Conservation (phyloP, 2,888 invertebrate genomes). For the Cantharis nigra region DNA sequence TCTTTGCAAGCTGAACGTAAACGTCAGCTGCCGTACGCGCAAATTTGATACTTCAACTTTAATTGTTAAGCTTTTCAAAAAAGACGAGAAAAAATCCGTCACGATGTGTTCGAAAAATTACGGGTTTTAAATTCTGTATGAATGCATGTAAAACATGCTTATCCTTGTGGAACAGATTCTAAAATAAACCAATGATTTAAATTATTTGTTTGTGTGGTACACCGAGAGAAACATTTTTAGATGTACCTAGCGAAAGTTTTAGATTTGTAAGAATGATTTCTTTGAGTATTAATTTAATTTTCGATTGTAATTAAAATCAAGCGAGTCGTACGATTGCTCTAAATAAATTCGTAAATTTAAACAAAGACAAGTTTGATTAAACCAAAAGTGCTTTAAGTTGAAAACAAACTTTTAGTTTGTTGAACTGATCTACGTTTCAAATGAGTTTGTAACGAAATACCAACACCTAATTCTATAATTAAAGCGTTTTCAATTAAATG, state of each 20-base stretch:
- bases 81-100: conserved; percentile 7
- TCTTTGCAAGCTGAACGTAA: conserved; percentile 34
- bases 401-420: conserved; percentile 15
- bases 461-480: conserved; percentile 36
- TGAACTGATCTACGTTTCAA: conserved; percentile 30
- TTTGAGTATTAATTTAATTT: not conserved
- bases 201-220: not conserved
- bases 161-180: not conserved
- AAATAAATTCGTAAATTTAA: conserved; percentile 23
- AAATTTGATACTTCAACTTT: conserved; percentile 32
- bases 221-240: not conserved
- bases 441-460: conserved; percentile 37
- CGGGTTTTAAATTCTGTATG: conserved; percentile 2
- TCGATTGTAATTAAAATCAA: not conserved
- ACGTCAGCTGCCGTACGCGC: conserved; percentile 47
- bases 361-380: conserved; percentile 29
- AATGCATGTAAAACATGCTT: conserved; percentile 9
- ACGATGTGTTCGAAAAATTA: conserved; percentile 2
- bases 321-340: conserved; percentile 7
- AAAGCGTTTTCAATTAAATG: conserved; percentile 26
- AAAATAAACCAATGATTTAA: not conserved
- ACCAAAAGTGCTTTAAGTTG: conserved; percentile 20
- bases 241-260: too few relatives aligned
- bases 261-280: not conserved
- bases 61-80: conserved; percentile 19